Conservation (phyloP, 2,797 vertebrate genomes). For the Hippocampus kuda region DNA sequence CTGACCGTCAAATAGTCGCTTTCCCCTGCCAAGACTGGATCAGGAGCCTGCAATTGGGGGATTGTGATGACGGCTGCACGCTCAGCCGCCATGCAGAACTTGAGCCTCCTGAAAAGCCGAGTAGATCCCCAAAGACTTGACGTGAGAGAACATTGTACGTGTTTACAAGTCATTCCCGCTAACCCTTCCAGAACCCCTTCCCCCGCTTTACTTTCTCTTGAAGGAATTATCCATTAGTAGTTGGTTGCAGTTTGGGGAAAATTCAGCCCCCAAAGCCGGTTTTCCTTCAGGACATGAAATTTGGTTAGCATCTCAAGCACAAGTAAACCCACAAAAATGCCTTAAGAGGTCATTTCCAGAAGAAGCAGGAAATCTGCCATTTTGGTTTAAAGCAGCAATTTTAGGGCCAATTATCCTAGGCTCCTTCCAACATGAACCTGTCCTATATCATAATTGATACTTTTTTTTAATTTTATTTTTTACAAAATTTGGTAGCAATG, state of each 20-base stretch:
- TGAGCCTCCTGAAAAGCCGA: conserved; percentile 23
- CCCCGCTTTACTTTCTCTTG: not conserved
- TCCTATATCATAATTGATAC: no score
- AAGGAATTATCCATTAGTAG: not conserved
- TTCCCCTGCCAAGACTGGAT: conserved; percentile 7
- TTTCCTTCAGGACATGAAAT: not conserved
- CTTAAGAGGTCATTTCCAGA: not conserved
- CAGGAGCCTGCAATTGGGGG: conserved; percentile 14
- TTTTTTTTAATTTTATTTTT: no score
- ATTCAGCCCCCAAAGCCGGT: not conserved
- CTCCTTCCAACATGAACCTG: no score
- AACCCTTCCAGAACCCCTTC: not conserved
- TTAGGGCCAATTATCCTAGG: no score
- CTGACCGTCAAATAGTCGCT: conserved; percentile 20
- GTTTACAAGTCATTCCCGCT: not conserved
- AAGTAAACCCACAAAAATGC: not conserved
- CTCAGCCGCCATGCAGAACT: conserved; percentile 28
- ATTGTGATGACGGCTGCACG: conserved; percentile 23
- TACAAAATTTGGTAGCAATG: no score
- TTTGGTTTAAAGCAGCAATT: no score
- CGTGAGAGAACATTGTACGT: conserved; percentile 1
- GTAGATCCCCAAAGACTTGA: conserved; percentile 20
- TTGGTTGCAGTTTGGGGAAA: not conserved
- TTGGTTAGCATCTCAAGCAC: not conserved
- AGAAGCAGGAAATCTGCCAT: not conserved